Conservation (phyloP, 2,888 invertebrate species). For the Toxonevra muliebris region DNA sequence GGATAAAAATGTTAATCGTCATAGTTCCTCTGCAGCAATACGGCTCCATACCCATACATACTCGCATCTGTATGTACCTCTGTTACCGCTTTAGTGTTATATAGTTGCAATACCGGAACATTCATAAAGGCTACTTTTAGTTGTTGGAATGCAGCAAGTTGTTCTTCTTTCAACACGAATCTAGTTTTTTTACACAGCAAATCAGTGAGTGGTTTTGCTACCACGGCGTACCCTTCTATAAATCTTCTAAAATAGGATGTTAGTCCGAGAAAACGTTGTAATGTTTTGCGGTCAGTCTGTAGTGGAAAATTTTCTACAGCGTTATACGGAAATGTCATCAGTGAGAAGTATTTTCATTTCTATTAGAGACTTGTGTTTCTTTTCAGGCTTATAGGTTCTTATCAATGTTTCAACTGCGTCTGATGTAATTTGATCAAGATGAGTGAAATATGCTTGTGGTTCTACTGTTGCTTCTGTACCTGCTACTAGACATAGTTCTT, state of each 20-base stretch:
- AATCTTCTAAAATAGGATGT: slow-evolving; percentile 35
- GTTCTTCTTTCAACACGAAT: slow-evolving; percentile 25
- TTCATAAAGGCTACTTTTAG: slow-evolving; percentile 17
- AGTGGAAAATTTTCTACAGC: slow-evolving; percentile 32
- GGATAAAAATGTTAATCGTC: slow-evolving; percentile 49
- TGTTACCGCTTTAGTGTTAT: neutral
- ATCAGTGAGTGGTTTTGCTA: slow-evolving; percentile 55
- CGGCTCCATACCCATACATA: slow-evolving; percentile 39
- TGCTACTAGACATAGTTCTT: slow-evolving; percentile 1
- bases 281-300: slow-evolving; percentile 25
- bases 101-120: slow-evolving; percentile 39
- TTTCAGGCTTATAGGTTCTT: slow-evolving; percentile 6
- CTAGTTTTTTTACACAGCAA: slow-evolving; percentile 22
- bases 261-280: slow-evolving; percentile 37
- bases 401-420: neutral
- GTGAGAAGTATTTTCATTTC: slow-evolving; percentile 19
- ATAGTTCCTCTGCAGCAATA: slow-evolving; percentile 35
- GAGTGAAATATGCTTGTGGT: neutral
- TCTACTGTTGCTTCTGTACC: neutral
- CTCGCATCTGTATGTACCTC: slow-evolving; percentile 44
- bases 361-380: slow-evolving; percentile 7
- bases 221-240: slow-evolving; percentile 37
- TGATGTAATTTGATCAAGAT: neutral
- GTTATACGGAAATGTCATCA: slow-evolving; percentile 23
- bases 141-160: slow-evolving; percentile 19